Base-by-base conservation (phyloP, 2,888 invertebrate genomes). In the Rhamnusium bicolor region DNA sequence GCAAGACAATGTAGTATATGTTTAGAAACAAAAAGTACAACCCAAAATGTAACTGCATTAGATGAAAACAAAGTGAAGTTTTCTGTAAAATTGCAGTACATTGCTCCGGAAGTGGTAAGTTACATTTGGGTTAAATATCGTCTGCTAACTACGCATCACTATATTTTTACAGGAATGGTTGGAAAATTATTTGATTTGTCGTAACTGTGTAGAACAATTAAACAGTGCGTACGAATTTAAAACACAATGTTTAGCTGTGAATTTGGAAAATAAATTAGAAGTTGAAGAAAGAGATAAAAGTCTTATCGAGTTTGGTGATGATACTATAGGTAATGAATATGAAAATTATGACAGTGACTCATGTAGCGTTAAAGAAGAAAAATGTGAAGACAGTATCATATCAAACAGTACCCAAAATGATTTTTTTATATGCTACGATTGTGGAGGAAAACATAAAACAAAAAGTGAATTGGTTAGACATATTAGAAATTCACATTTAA, bases 21-120 rank as follows among this genome's bases (percentile, higher is more conserved):
- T 69, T 73, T 79, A 40, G 72, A 75, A 47, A 47, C 21, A 1
- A 74, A 60, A 16, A 66, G 73, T 12, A 29, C 62, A 18, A 12
- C 69, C 16, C 73, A 69, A 67, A 67, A 68, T 47, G 56, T 77
- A 63, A 66, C 29, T n/a, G 54, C 61, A 18, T 32, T n/a, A 32
- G 74, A 77, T 69, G 71, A 72, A 16, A 70, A 63, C 60, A 72
- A 71, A 8, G 58, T 73, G 10, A 71, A 75, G 29, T 24, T 80
- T 12, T 49, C 61, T 46, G 72, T 65, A 18, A 81, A 77, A 71
- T 71, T 81, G 40, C 40, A 65, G 16, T 72, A 70, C 51, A 54
- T 81, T 49, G 79, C 75, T 10, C 79, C 79, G 5, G 80, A 81
- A 77, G 77, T 77, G 68, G 81, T 81, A 76, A 75, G 74, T 69